Percentiles rank a stretch among this genome's conserved stretches.
Evolutionary conservation across 2,113 vertebrate species (phyloP).

Genomic region (Willisornis vidua): DNA sequence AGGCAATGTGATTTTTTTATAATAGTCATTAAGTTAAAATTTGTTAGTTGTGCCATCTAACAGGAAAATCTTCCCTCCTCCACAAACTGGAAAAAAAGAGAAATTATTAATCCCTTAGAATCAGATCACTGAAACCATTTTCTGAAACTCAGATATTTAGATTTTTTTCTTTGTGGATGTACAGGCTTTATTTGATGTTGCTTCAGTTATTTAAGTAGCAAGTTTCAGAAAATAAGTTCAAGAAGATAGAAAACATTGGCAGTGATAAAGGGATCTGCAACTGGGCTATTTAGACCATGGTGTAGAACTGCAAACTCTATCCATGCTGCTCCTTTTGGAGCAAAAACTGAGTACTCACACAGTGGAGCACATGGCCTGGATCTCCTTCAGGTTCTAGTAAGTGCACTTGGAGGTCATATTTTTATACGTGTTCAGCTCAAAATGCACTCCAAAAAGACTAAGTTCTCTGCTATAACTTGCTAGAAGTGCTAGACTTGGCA

Average conservation of each 20-base stretch:
- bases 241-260: background rate
- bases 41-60: rapidly evolving
- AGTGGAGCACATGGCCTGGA: background rate
- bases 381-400: background rate
- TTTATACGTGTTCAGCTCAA: background rate
- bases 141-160: background rate
- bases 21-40: background rate
- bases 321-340: background rate
- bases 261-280: background rate
- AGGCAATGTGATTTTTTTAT: background rate
- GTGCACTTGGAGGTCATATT: background rate
- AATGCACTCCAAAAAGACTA: background rate
- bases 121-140: background rate
- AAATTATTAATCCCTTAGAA: background rate
- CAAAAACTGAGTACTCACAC: background rate
- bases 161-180: background rate
- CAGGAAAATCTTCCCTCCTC: background rate
- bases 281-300: background rate
- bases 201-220: background rate
- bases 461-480: background rate
- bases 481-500: background rate
- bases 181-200: background rate
- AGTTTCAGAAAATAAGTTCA: background rate
- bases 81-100: background rate
- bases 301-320: background rate